A percentile compares a stretch with the other conserved stretches of the same genome.
These are phyloP conservation scores for Prosapia bicincta DNA, from an alignment of 2,888 invertebrate genomes.

Conservation along the genomic window DNA sequence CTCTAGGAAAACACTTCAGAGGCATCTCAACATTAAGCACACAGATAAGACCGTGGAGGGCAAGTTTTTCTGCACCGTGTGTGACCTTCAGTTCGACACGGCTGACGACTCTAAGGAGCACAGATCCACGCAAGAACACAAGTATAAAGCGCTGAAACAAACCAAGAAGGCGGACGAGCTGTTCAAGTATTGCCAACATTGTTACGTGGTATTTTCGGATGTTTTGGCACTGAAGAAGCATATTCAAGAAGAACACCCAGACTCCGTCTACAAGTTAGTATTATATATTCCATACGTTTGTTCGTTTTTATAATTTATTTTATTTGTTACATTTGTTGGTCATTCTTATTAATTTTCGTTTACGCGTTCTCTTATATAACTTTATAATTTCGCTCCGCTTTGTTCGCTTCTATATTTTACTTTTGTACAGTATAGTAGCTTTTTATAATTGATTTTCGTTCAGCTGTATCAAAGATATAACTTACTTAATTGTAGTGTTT, in stretches of 20 bases:
- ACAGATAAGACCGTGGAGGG: slow-evolving; percentile 12
- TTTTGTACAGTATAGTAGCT: too few relatives aligned
- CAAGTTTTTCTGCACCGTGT: slow-evolving; percentile 63
- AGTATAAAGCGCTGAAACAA: slow-evolving; percentile 40
- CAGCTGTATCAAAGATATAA: too few relatives aligned
- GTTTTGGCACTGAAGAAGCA: slow-evolving; percentile 60
- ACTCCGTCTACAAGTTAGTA: slow-evolving; percentile 59
- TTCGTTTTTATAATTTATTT: too few relatives aligned
- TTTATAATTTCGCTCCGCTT: too few relatives aligned
- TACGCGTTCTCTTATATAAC: too few relatives aligned
- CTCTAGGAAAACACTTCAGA: slow-evolving; percentile 62
- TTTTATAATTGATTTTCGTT: too few relatives aligned
- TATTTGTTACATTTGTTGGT: too few relatives aligned
- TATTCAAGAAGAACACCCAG: slow-evolving; percentile 57
- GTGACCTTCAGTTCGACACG: slow-evolving; percentile 58
- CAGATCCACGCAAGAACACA: slow-evolving; percentile 52
- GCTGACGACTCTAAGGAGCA: slow-evolving; percentile 62
- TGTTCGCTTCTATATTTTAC: too few relatives aligned
- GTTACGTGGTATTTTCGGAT: slow-evolving; percentile 53
- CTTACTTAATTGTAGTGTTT: too few relatives aligned
- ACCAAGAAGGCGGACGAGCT: slow-evolving; percentile 60
- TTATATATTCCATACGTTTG: too few relatives aligned
- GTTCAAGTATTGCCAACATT: slow-evolving; percentile 58
- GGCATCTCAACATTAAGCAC: slow-evolving; percentile 51
- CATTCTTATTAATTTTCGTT: too few relatives aligned